phyloP scores from a whole-genome alignment of 2,797 vertebrate species.

The Gorsachius magnificus region DNA sequence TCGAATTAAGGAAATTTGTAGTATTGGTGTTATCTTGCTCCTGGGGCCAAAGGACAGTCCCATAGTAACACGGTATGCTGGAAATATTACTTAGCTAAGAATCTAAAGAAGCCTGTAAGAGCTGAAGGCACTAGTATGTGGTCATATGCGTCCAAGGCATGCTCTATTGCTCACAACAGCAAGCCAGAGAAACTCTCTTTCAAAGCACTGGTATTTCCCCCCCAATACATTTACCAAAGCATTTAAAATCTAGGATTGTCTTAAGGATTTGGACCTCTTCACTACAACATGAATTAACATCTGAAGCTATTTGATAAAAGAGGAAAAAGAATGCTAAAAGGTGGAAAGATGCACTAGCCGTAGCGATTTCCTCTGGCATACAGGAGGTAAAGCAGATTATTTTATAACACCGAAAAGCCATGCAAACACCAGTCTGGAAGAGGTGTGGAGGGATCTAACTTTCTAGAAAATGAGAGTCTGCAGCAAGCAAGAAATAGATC shows the following conservation, averaged over 20 bases:
- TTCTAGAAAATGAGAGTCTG: background rate
- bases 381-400: background rate
- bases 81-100: background rate
- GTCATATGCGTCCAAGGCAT: background rate
- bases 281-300: background rate
- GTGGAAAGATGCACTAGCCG: background rate
- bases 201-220: background rate
- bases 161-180: background rate
- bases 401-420: background rate
- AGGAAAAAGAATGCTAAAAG: background rate
- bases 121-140: background rate
- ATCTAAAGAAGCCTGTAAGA: background rate
- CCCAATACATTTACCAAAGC: background rate
- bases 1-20: background rate
- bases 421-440: background rate
- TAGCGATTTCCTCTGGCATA: background rate
- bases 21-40: background rate
- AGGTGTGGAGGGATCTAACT: background rate
- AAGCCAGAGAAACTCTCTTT: background rate
- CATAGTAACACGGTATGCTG: background rate
- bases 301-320: background rate
- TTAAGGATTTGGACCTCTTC: background rate
- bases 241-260: background rate
- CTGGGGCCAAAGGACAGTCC: background rate
- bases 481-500: background rate